phyloP scores from a whole-genome alignment of 1,140 invertebrate genomes.

The Drosophila asahinai region DNA sequence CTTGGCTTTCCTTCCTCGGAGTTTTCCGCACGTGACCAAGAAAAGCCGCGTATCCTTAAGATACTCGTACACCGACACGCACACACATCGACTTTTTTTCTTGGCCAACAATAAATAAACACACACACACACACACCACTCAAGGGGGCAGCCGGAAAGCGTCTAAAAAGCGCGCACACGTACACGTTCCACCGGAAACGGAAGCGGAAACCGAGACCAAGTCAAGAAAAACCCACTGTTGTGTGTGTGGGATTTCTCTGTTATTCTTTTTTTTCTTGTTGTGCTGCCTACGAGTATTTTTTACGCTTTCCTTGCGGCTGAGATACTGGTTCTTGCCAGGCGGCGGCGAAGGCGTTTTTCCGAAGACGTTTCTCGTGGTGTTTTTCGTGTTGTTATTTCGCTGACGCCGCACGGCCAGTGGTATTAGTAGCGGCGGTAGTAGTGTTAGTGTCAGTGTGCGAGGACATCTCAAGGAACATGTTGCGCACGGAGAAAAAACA shows the following conservation, averaged over 20 bases:
- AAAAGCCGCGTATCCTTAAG: slow-evolving; percentile 67
- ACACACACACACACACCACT: slow-evolving; percentile 27
- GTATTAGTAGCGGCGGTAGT: slow-evolving; percentile 21
- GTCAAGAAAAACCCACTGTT: slow-evolving; percentile 48
- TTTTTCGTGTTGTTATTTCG: slow-evolving; percentile 49
- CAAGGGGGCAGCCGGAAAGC: slow-evolving; percentile 48
- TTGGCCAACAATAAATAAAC: slow-evolving; percentile 71
- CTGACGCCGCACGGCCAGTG: slow-evolving; percentile 11
- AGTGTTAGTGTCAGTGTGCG: slow-evolving; percentile 20
- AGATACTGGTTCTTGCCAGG: slow-evolving; percentile 66
- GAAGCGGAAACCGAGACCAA: slow-evolving; percentile 67
- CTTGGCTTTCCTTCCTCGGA: slow-evolving; percentile 61
- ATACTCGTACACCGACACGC: slow-evolving; percentile 44
- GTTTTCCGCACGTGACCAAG: slow-evolving; percentile 63
- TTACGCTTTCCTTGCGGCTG: slow-evolving; percentile 39
- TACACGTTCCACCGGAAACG: slow-evolving; percentile 66
- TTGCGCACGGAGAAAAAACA: slow-evolving; percentile 81
- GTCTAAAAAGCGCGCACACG: slow-evolving; percentile 71
- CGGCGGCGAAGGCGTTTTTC: slow-evolving; percentile 45
- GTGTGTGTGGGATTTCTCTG: slow-evolving; percentile 46
- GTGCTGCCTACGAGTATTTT: slow-evolving; percentile 27
- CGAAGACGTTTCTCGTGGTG: slow-evolving; percentile 66
- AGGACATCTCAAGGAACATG: slow-evolving; percentile 75
- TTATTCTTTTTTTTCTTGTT: slow-evolving; percentile 19
- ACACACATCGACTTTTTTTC: slow-evolving; percentile 51